Conservation (phyloP, 1,140 invertebrate genomes). For the Nomia melanderi region DNA sequence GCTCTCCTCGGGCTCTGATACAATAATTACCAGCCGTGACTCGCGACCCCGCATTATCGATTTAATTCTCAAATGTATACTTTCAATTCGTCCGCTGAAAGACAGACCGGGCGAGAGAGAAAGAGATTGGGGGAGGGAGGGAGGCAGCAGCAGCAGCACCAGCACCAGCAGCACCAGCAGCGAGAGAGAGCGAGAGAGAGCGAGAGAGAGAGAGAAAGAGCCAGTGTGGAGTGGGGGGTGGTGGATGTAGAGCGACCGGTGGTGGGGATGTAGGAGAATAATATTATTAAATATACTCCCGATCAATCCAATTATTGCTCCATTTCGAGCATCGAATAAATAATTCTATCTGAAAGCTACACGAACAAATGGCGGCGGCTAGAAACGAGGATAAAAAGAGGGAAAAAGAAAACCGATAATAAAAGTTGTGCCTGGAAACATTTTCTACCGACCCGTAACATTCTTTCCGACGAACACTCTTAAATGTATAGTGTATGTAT, state of each 20-base stretch:
- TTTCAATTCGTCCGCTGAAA: conserved; percentile 60
- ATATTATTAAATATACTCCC: not conserved
- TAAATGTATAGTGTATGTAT: conserved; percentile 37
- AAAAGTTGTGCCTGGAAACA: conserved; percentile 6
- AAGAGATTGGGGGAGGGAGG: not conserved
- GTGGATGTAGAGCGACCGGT: not conserved
- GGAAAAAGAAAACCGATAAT: conserved; percentile 1
- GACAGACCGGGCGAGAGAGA: not conserved
- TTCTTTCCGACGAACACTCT: conserved; percentile 24
- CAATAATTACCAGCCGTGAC: conserved; percentile 58
- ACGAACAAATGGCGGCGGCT: not conserved
- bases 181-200: not conserved
- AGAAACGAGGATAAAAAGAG: not conserved
- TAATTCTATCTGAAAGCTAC: not conserved
- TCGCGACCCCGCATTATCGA: conserved; percentile 62
- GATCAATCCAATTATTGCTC: not conserved
- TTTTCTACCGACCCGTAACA: not conserved
- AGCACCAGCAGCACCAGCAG: no score
- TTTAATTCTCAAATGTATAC: conserved; percentile 67
- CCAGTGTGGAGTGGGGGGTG: no score
- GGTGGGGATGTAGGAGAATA: conserved; percentile 2
- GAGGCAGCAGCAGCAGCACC: no score
- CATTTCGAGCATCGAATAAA: conserved; percentile 16
- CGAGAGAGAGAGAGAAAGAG: not conserved
- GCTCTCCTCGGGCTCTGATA: conserved; percentile 29